These are phyloP conservation scores for Echinometra lucunter DNA, from an alignment of 53 echinoderm and acorn worm species.

Conservation along the genomic window DNA sequence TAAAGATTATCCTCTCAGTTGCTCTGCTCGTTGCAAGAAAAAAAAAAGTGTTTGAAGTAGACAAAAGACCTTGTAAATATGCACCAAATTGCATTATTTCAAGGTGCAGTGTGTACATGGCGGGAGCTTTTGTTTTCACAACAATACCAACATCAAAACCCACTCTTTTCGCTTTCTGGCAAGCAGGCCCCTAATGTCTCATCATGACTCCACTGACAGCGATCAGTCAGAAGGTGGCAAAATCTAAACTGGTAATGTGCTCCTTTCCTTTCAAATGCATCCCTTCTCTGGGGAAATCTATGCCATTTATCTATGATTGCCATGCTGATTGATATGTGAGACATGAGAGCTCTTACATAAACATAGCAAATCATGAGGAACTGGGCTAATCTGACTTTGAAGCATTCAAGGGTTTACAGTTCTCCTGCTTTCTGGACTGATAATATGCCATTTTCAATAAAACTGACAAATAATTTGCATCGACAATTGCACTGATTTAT, in stretches of 20 bases:
- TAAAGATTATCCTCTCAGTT: no score
- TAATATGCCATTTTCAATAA: not conserved
- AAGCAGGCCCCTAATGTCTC: constrained; percentile 13
- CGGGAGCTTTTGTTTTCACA: not conserved
- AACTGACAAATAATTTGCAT: not conserved
- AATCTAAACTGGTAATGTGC: constrained; percentile 14
- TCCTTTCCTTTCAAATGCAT: not conserved
- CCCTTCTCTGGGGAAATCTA: constrained; percentile 17
- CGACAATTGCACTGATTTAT: no score
- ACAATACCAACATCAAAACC: not conserved
- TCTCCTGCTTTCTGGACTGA: not conserved
- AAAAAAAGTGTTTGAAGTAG: no score
- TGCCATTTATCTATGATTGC: constrained; percentile 32
- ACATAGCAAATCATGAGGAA: not conserved
- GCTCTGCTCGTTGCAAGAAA: no score
- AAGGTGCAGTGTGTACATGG: not conserved
- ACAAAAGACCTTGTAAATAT: no score
- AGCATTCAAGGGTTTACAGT: constrained; percentile 14
- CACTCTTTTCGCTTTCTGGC: not conserved
- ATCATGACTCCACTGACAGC: constrained; percentile 23
- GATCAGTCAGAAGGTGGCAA: constrained; percentile 34
- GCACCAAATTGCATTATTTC: no score
- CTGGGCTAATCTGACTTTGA: not conserved
- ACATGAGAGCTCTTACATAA: constrained; percentile 20
- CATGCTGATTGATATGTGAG: constrained; percentile 14